Percentiles rank a stretch among this genome's conserved stretches.
Evolutionary conservation across 2,888 invertebrate genomes (phyloP).

Genomic region (Eupeodes latifasciatus): DNA sequence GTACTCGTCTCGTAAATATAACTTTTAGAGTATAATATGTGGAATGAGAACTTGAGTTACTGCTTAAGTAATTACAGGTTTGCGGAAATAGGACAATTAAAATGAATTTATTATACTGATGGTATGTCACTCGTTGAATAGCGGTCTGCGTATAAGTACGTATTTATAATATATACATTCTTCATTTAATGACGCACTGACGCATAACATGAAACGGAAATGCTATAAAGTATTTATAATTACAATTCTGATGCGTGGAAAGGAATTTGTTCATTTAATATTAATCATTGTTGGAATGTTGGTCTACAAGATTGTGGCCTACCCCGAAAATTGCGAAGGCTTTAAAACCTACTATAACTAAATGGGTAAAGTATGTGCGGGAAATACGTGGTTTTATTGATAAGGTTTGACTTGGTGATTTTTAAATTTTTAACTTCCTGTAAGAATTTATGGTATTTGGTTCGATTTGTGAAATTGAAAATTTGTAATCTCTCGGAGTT

Average conservation of each 20-base stretch:
- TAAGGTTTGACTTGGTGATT: no score
- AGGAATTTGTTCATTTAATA: constrained; percentile 1
- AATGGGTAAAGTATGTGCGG: no score
- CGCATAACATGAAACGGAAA: neutral
- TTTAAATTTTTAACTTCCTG: no score
- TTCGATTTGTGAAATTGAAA: no score
- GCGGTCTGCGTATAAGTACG: neutral
- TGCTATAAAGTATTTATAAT: constrained; percentile 20
- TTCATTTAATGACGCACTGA: constrained; percentile 38
- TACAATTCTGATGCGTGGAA: neutral
- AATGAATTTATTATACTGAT: constrained; percentile 56
- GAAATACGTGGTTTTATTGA: no score
- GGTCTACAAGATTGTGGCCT: neutral
- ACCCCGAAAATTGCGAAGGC: neutral
- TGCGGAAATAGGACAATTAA: constrained; percentile 41
- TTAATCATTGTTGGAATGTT: neutral
- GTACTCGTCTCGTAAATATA: neutral
- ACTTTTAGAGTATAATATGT: neutral
- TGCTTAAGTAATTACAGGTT: constrained; percentile 38
- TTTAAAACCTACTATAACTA: neutral
- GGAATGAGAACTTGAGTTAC: constrained; percentile 23
- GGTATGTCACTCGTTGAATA: constrained; percentile 20
- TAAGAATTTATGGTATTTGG: no score
- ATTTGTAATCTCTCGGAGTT: no score
- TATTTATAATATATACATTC: neutral